Evolutionary conservation across 1,140 invertebrate genomes (phyloP), one percentile per base, ranked within the genome.

Genomic region (Calliopsis andreniformis): DNA sequence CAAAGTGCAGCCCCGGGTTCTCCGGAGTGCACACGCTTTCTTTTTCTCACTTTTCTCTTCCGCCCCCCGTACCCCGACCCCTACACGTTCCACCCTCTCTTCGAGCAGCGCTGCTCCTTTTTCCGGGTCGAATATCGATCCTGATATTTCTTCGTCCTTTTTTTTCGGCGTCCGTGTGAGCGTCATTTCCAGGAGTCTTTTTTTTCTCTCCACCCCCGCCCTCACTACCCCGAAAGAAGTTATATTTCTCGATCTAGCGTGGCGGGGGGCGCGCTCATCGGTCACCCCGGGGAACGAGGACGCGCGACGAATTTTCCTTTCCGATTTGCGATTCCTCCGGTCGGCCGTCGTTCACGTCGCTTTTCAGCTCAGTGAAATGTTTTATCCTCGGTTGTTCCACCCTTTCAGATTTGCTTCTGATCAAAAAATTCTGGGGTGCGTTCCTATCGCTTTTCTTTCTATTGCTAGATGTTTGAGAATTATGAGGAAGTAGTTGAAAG

Each of bases 41-140:
- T 82, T 83, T 83, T 83, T 83, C 82, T 83, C 82, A 76, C 76
- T 83, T 83, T 83, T 79, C 82, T 83, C 82, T 64, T 77, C 69
- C 75, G 66, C 64, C 49, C 66, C 45, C 61, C 4, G 14, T 14
- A 10, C 23, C 6, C 4, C 32, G 2, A 43, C 20, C 30, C 32
- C 56, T 0, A 42, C 18, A 12, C 49, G 42, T 16, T 5, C 51
- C 20, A 49, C 64, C 64, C 70, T 39, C 64, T 59, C 64, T 69
- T 72, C 80, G 76, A 64, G 58, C 71, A 47, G 62, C 83, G 63
- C 78, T 85, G 82, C 79, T 84, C 80, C 82, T 84, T 85, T 84
- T 84, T 85, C 82, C 83, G 79, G 82, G 78, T 85, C 83, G 83
- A 84, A 84, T 84, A 82, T 81, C 83, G 82, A 84, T 81, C 82